These are phyloP conservation scores for Colaptes auratus DNA, from an alignment of 2,113 vertebrate genomes.

Conservation along the genomic window DNA sequence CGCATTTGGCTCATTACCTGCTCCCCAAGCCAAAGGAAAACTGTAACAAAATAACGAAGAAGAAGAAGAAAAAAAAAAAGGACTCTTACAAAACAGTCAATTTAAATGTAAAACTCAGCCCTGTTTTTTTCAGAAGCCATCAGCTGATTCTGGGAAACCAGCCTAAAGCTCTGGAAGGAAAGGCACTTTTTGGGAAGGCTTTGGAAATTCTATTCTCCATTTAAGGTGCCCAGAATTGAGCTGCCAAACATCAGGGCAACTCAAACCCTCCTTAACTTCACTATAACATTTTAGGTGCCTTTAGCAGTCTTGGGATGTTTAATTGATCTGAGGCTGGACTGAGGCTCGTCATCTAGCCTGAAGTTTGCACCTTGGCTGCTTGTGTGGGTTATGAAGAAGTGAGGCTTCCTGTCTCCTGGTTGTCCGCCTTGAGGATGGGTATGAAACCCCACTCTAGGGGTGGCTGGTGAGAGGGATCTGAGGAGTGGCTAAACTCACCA, in stretches of 20 bases:
- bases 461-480: not conserved
- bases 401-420: fast-evolving
- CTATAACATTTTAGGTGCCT: not conserved
- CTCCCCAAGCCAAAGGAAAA: not conserved
- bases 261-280: not conserved
- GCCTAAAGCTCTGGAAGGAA: not conserved
- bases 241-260: not conserved
- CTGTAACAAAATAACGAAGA: not conserved
- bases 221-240: not conserved
- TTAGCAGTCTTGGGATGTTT: not conserved
- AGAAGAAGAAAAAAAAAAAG: not conserved
- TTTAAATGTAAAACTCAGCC: not conserved
- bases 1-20: not conserved
- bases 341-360: not conserved
- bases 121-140: not conserved
- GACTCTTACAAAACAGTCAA: not conserved
- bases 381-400: fast-evolving
- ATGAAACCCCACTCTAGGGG: not conserved
- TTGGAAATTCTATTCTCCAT: not conserved
- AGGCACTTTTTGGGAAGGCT: not conserved
- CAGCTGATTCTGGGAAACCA: slow-evolving; percentile 17
- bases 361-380: not conserved
- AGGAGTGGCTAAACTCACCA: not conserved
- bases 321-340: not conserved
- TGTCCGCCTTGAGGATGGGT: not conserved